Conservation (phyloP, 1,140 invertebrate genomes). For the Pentalonia nigronervosa region DNA sequence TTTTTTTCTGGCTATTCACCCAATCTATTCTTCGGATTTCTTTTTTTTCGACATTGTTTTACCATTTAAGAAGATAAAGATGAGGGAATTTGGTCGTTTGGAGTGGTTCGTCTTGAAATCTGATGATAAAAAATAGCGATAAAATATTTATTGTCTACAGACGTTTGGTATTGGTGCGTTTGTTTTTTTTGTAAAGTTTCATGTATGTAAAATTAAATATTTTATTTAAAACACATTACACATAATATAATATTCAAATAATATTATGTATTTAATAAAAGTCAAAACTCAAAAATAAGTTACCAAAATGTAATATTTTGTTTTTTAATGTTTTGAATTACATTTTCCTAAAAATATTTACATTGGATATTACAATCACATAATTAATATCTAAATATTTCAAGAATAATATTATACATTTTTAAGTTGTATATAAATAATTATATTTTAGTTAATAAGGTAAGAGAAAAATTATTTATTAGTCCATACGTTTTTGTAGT, state of each 20-base stretch:
- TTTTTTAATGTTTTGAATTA: neutral
- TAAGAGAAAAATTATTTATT: neutral
- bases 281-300: neutral
- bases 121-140: neutral
- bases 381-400: neutral
- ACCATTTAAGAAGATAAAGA: slow-evolving; percentile 13
- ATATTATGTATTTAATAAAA: neutral
- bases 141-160: slow-evolving; percentile 3
- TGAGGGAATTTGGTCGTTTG: neutral
- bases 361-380: neutral
- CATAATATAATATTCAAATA: neutral
- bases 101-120: neutral
- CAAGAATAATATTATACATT: neutral
- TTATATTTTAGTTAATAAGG: neutral
- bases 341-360: neutral
- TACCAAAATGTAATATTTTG: neutral
- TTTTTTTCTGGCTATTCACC: neutral
- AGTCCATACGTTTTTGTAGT: neutral
- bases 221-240: neutral
- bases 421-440: neutral
- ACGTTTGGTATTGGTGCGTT: neutral
- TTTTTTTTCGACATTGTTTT: slow-evolving; percentile 14
- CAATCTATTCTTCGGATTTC: neutral
- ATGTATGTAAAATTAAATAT: neutral
- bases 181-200: neutral